Evolutionary conservation across 2,113 vertebrate genomes (phyloP), one percentile per base, ranked within the genome.

Genomic region (Choloepus hoffmanni): DNA sequence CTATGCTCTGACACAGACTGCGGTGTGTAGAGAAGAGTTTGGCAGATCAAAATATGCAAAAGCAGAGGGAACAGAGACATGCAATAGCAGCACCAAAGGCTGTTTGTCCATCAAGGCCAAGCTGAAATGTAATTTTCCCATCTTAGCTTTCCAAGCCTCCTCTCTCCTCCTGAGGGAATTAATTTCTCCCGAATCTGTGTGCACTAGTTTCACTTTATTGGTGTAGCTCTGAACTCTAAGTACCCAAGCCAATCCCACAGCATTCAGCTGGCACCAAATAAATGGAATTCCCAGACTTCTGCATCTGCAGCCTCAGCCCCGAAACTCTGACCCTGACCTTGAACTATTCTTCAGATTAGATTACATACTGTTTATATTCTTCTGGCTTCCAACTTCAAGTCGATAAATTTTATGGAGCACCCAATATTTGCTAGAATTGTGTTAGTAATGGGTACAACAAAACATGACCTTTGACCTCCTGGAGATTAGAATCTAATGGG

Each of bases 1-100:
- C 97, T 97, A 93, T 36, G 93, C 79, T 84, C 83, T 87, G 50
- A 53, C 33, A 63, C 43, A 84, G 73, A 88, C 1, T 11, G 30
- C 3, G 1, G 72, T 74, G 26, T 63, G 60, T 0, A 67, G 67
- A 89, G 60, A 79, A 45, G 65, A n/a, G 24, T 50, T 43, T 48
- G 45, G 63, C 53, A 55, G 62, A 45, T 70, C 28, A 92, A 26
- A 10, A 0, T 9, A 58, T 3, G 7, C 87, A 14, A 14, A 48
- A 36, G 21, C 43, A 36, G 36, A 76, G 63, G 85, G 45, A 89
- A 81, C 1, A 72, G 28, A 45, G 33, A 3, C 2, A 0, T 3
- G 4, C 1, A 2, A 3, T 0, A 18, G 65, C 14, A 40, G 36
- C 8, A 8, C 3, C 48, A 33, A 43, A 63, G 3, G 7, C 26